Base-by-base conservation (phyloP, 2,113 vertebrate species). In the Boleophthalmus pectinirostris region DNA sequence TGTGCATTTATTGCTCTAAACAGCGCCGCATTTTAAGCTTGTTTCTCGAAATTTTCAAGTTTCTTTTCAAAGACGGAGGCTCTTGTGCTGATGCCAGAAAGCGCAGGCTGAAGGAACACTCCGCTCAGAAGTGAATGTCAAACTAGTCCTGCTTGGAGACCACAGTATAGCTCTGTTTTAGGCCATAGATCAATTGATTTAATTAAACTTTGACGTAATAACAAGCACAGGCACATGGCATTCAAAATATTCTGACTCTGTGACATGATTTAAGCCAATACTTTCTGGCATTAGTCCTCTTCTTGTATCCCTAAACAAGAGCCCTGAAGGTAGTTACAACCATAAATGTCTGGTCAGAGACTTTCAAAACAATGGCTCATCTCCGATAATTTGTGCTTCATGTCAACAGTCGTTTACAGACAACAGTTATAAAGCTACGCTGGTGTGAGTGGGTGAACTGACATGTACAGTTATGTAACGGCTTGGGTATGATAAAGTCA, bases 361-460 rank as follows among this genome's bases (percentile, higher is more conserved):
- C 87, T 89, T 83, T 83, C 77, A 65, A 21, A 86, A 76, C 79
- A 85, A 91, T 91, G 91, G 88, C 90, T 91, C 74, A 88, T 88
- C 75, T 90, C 87, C 86, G 85, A 84, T 75, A 77, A 79, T 87
- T 89, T 91, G 89, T 91, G 90, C 89, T 91, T 92, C 81, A 87
- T 80, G 67, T 87, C 85, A 90, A 91, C 89, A 92, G 88, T 92
- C 88, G 82, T 87, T 83, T 88, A 87, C 87, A 85, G 45, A 90
- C 79, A 82, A 85, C 82, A 87, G 85, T 90, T 77, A 89, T 92
- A 87, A 88, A 88, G 86, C 87, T 89, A 90, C 80, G 81, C 85
- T 80, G 72, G 82, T 79, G 79, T 77, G 54, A 87, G 83, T 82
- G 77, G 8, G n/a, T 10, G 51, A 21, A 10, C 29, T 4, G 29